Percentiles rank a stretch among this genome's conserved stretches.
Conservation (phyloP, 1,140 invertebrate species). For the Cydia strobilella region DNA sequence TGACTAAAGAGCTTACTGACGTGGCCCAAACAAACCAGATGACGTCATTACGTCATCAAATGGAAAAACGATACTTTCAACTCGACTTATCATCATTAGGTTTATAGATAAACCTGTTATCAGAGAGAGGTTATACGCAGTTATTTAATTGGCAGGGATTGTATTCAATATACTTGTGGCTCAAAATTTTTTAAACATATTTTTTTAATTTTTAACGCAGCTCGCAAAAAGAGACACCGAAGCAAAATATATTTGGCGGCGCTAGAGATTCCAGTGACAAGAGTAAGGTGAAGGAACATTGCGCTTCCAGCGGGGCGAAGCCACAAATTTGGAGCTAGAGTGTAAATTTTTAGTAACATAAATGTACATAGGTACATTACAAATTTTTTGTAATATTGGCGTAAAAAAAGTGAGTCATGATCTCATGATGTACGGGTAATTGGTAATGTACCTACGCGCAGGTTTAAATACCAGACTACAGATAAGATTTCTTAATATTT, state of each 20-base stretch:
- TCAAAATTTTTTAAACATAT: neutral
- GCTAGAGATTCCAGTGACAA: neutral
- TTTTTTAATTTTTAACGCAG: constrained; percentile 28
- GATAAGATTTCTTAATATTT: no score
- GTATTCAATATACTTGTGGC: neutral
- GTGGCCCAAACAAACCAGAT: constrained; percentile 9
- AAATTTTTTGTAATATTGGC: constrained; percentile 22
- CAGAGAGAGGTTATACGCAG: neutral
- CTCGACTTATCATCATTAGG: neutral
- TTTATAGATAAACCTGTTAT: constrained; percentile 4
- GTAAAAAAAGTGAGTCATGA: constrained; percentile 3
- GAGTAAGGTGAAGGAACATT: constrained; percentile 22
- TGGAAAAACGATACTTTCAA: constrained; percentile 16
- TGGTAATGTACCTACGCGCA: neutral
- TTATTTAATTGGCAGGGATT: neutral
- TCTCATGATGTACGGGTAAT: neutral
- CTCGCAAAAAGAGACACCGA: constrained; percentile 15
- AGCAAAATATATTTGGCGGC: constrained; percentile 20
- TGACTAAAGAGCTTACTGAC: neutral
- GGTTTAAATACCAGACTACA: neutral
- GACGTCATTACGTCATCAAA: constrained; percentile 4
- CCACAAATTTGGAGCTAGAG: constrained; percentile 28
- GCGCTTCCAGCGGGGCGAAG: constrained; percentile 2
- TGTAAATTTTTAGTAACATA: neutral
- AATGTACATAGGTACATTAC: constrained; percentile 1